Conservation (phyloP, 2,113 vertebrate species). For the Strix uralensis region DNA sequence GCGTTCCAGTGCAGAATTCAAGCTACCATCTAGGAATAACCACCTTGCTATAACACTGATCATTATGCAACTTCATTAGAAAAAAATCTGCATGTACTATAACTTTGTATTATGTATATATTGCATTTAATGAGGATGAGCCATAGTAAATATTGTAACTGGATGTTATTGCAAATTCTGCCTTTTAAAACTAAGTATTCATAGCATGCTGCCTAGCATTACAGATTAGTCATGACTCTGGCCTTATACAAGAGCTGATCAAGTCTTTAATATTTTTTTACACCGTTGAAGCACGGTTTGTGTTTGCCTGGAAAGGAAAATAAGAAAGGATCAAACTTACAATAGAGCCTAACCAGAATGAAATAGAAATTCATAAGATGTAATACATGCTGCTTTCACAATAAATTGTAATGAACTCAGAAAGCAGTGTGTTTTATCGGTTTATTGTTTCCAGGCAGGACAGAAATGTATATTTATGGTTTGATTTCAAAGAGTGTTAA, state of each 20-base stretch:
- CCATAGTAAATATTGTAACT: background rate
- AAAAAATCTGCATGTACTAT: fast-evolving
- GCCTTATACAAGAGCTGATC: background rate
- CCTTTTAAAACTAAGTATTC: background rate
- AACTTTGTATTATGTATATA: background rate
- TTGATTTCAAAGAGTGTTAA: conserved; percentile 46
- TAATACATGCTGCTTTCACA: conserved; percentile 58
- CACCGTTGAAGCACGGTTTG: background rate
- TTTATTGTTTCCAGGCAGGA: conserved; percentile 64
- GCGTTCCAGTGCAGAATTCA: background rate
- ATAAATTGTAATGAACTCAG: conserved; percentile 64
- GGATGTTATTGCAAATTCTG: background rate
- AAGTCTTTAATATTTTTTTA: background rate
- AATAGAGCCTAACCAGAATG: conserved; percentile 20
- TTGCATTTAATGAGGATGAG: background rate
- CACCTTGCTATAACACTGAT: background rate
- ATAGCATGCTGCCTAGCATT: background rate
- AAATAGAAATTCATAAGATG: conserved; percentile 57
- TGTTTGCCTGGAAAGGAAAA: conserved; percentile 30
- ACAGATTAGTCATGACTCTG: background rate
- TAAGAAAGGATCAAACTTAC: conserved; percentile 29
- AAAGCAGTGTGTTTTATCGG: conserved; percentile 34
- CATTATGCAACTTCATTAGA: background rate
- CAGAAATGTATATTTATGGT: conserved; percentile 68
- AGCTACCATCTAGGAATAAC: background rate